These are phyloP conservation scores for Willowsia nigromaculata DNA, from an alignment of 2,888 invertebrate species.

Conservation along the genomic window DNA sequence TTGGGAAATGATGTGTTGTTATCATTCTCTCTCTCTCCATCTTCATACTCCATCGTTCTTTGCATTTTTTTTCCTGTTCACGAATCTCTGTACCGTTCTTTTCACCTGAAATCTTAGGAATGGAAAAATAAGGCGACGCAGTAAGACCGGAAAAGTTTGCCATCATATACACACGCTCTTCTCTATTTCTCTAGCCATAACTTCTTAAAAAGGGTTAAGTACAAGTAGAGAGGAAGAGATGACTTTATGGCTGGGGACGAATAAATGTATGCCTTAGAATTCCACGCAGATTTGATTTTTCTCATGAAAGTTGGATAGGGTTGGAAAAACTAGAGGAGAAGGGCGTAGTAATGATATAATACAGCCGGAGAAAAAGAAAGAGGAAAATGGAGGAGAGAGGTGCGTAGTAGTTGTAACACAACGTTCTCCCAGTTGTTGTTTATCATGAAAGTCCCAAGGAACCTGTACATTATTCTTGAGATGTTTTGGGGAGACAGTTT, in stretches of 20 bases:
- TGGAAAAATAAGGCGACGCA: constrained; percentile 35
- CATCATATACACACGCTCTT: background rate
- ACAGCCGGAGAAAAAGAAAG: background rate
- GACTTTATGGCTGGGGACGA: constrained; percentile 72
- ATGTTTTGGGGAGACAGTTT: constrained; percentile 79
- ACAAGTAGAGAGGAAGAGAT: constrained; percentile 49
- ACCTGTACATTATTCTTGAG: constrained; percentile 79
- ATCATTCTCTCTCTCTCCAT: constrained; percentile 56
- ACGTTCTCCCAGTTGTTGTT: constrained; percentile 78
- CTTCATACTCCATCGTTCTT: background rate
- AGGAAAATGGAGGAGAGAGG: background rate
- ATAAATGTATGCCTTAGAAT: constrained; percentile 70
- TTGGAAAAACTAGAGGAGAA: background rate
- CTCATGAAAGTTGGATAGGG: constrained; percentile 52
- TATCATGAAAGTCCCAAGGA: constrained; percentile 79
- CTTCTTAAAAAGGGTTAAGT: constrained; percentile 55
- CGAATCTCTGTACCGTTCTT: background rate
- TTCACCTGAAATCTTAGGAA: constrained; percentile 52
- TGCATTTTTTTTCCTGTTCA: background rate
- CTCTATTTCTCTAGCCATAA: constrained; percentile 43
- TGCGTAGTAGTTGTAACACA: background rate
- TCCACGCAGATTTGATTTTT: constrained; percentile 75
- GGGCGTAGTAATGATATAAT: background rate
- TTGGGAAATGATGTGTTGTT: constrained; percentile 71
- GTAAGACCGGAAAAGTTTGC: constrained; percentile 5